A percentile compares a stretch with the other conserved stretches of the same genome.
phyloP scores from a whole-genome alignment of 2,888 invertebrate genomes.

The Selenia dentaria region DNA sequence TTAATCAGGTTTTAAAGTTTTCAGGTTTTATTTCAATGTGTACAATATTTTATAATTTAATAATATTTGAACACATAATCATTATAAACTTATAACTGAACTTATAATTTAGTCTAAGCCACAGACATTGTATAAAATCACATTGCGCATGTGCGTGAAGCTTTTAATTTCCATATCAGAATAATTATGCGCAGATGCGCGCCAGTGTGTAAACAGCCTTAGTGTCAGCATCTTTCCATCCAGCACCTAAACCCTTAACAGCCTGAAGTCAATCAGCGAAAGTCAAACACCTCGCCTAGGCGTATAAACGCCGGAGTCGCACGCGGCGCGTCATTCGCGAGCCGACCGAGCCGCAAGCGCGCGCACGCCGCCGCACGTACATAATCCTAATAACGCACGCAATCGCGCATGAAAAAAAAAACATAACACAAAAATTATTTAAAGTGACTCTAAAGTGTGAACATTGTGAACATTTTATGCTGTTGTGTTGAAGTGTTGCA shows the following conservation, averaged over 20 bases:
- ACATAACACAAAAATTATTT: slow-evolving; percentile 6
- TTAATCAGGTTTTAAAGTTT: no score
- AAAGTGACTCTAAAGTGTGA: slow-evolving; percentile 11
- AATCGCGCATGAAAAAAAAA: slow-evolving; percentile 26
- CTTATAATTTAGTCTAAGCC: no score
- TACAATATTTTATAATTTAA: no score
- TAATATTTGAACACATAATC: no score
- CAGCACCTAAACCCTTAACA: slow-evolving; percentile 32
- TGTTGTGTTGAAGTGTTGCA: slow-evolving; percentile 4
- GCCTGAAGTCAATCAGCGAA: slow-evolving; percentile 59
- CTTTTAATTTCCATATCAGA: no score
- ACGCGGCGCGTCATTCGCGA: slow-evolving; percentile 67
- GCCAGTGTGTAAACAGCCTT: no score
- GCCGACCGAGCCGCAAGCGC: slow-evolving; percentile 54
- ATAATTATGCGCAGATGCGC: no score
- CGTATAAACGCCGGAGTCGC: slow-evolving; percentile 68
- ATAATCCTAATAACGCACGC: slow-evolving; percentile 31
- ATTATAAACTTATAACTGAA: no score
- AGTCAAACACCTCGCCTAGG: slow-evolving; percentile 60
- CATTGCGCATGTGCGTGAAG: no score
- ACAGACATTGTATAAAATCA: no score
- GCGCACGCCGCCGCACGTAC: slow-evolving; percentile 43
- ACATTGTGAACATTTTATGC: slow-evolving; percentile 19
- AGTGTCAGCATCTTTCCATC: background rate
- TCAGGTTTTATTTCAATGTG: no score